Evolutionary conservation across 2,113 vertebrate species (phyloP), one percentile per base, ranked within the genome.

Genomic region (Hemiprocne comata): DNA sequence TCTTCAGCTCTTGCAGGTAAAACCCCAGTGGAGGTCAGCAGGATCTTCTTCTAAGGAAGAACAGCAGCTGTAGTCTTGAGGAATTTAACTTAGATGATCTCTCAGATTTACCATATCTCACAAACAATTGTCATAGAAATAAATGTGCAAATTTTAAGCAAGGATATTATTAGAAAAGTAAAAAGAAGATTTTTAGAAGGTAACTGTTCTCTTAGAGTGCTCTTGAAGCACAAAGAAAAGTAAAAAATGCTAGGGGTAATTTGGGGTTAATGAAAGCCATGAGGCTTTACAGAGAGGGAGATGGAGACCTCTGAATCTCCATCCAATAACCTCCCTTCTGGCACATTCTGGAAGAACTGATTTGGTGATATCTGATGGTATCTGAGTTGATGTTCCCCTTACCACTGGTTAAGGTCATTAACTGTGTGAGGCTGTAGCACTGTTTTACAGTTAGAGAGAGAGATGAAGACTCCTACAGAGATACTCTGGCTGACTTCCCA

Each of bases 401-500:
- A 53, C 29, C n/a, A 46, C 20, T 24, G 4, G 46, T 70, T 73
- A 70, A 85, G 46, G 33, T 78, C 44, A 46, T 61, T 90, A 77
- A 69, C 21, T 78, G 54, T 48, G 50, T 40, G 42, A 89, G 93
- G 53, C 80, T 58, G 81, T 71, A 85, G 15, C 36, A 29, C 33
- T 40, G 31, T 58, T 88, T 53, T 61, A 31, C 29, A 73, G 74
- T 42, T 62, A 62, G 75, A 83, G 65, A 50, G 36, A 64, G 79
- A 86, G 70, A 85, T n/a, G 92, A 84, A 90, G 83, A 70, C 77
- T 95, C 78, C 87, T 71, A 44, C 77, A 58, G 70, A 96, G 84
- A 92, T 42, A 91, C 87, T 87, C 94, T 97, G 93, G 96, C 92
- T 95, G 90, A 85, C 91, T 96, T 93, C 90, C 94, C 94, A 95